Base-by-base conservation (phyloP, 2,888 invertebrate genomes). In the Molorchus minor region DNA sequence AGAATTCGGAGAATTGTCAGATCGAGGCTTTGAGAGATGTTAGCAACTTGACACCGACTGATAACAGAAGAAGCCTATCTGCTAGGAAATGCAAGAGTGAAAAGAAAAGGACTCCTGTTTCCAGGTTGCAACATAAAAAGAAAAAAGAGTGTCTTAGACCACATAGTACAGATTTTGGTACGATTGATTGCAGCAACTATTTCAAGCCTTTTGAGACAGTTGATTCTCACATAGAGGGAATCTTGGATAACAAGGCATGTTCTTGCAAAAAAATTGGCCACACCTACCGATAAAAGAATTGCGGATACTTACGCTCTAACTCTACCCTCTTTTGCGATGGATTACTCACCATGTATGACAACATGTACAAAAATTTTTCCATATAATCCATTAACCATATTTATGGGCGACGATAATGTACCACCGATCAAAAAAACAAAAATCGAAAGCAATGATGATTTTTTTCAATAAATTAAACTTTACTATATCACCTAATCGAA, bases 41-140 rank as follows among this genome's bases (percentile, higher is more conserved):
- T 5, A 87, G 87, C 70, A 87, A 87, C 70, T 81, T 86, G n/a
- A 86, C 86, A 2, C 86, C 86, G 0, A 85, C 55, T 59, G 71
- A 60, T 7, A 65, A 58, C 33, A 62, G 57, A 10, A 54, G 61
- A 45, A 61, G 64, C 20, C 58, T 64, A 8, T 67, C 72, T 1
- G 64, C 67, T 30, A 68, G 68, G 19, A 69, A 70, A 56, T 62
- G 61, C 38, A 71, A 68, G 45, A 67, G 64, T 20, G 59, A 69
- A 47, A 65, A 59, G 47, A 70, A 62, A 35, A 55, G 44, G n/a
- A 61, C 56, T 7, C 57, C 67, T 0, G 46, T 45, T 13, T 58
- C 55, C 13, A 64, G 47, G 16, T 54, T 56, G n/a, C 73, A 73
- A 33, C 67, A 73, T 25, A 79, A 79, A 65, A 79, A 78, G 68